Conservation (phyloP, 2,888 invertebrate genomes). For the Luperina testacea region DNA sequence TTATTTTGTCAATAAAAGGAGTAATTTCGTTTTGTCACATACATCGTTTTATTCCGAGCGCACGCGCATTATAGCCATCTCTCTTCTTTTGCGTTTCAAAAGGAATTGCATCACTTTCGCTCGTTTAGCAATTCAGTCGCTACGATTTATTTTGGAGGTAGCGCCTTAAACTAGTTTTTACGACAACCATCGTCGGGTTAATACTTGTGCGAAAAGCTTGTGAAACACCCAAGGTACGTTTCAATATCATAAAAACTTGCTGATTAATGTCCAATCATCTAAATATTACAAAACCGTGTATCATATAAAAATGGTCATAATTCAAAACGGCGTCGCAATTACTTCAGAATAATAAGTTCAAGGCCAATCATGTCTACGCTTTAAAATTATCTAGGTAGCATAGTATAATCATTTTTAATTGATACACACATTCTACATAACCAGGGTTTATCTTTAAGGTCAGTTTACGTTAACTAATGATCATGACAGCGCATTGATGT, state of each 20-base stretch:
- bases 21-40: too few relatives aligned
- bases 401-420: constrained; percentile 51
- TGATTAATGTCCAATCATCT: constrained; percentile 51
- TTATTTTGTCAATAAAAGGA: too few relatives aligned
- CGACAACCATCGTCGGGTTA: constrained; percentile 35
- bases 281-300: constrained; percentile 47
- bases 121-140: too few relatives aligned
- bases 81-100: too few relatives aligned
- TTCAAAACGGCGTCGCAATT: constrained; percentile 42
- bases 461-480: constrained; percentile 59
- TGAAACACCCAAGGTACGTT: constrained; percentile 44
- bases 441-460: constrained; percentile 64
- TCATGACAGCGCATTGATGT: constrained; percentile 71
- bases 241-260: constrained; percentile 34
- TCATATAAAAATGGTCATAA: constrained; percentile 49
- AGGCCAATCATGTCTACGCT: constrained; percentile 59
- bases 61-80: too few relatives aligned
- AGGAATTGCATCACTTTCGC: too few relatives aligned
- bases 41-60: too few relatives aligned
- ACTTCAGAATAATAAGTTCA: constrained; percentile 58
- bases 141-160: too few relatives aligned
- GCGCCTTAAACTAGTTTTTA: constrained; percentile 25
- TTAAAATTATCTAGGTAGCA: constrained; percentile 44
- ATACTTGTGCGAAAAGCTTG: constrained; percentile 41
- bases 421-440: constrained; percentile 53